Evolutionary conservation across 64 coral and sea anemone species (phyloP), one percentile per base, ranked within the genome.

Genomic region (Stylophora pistillata): DNA sequence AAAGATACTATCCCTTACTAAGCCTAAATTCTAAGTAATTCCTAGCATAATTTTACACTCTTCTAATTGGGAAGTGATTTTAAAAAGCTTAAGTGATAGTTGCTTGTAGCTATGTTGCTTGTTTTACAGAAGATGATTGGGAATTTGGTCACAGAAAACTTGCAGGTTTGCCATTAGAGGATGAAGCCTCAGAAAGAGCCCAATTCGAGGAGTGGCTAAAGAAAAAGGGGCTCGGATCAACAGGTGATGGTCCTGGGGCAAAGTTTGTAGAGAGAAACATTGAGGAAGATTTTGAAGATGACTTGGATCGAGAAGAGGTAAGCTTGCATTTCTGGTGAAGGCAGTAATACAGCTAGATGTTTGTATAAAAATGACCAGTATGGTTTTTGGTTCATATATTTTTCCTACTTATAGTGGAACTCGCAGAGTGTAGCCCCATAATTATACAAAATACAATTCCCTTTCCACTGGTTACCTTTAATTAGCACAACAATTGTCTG

Each of bases 231-330:
- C 69, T 62, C 31, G 80, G 23, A 47, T 31, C 11, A 23, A 17
- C 62, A 32, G 13, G 37, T 25, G 62, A 16, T 15, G 80, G 53
- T n/a, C 21, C 18, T 13, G 69, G 53, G 69, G 47, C 37, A 69
- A 26, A 63, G 23, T n/a, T 23, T 41, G 15, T 18, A 11, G 33
- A 58, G 25, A 59, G 1, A n/a, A 7, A 7, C 10, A 26, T 13
- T 10, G 14, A 85, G 0, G 78, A 59, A 25, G 89, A 60, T 37
- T 69, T 28, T 84, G 78, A 91, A 1, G 69, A 79, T 81, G 81
- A 91, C 30, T 58, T 91, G 25, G 78, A 91, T 74, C 64, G 69
- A 56, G 89, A 90, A 83, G 89, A 90, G 89, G 89, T 90, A 90
- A 23, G 69, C 12, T 66, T 76, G 72, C 14, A 23, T 11, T 33